phyloP scores from a whole-genome alignment of 1,140 invertebrate genomes.

The Mesaphorura yosii region DNA sequence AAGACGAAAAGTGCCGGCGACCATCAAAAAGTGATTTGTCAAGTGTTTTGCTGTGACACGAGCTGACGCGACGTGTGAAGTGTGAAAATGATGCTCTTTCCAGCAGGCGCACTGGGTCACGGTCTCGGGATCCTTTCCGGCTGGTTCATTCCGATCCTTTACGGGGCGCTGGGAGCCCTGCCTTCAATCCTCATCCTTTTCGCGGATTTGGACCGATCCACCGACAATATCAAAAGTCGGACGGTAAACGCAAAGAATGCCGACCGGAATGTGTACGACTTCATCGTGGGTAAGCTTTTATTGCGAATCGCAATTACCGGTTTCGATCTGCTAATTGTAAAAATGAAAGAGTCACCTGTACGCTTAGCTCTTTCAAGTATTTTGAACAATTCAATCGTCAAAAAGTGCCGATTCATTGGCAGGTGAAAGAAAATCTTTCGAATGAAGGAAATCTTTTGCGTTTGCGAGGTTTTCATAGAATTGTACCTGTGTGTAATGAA shows the following conservation, averaged over 20 bases:
- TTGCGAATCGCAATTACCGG: neutral
- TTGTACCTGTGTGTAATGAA: too few relatives aligned
- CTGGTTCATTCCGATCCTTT: constrained; percentile 29
- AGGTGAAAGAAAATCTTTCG: neutral
- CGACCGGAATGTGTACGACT: constrained; percentile 29
- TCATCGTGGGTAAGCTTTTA: constrained; percentile 29
- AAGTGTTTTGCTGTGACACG: neutral
- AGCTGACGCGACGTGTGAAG: neutral
- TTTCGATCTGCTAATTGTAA: neutral
- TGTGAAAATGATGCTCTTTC: neutral
- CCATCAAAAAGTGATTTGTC: neutral
- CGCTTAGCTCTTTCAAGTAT: too few relatives aligned
- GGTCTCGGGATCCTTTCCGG: constrained; percentile 1
- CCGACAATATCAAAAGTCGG: constrained; percentile 8
- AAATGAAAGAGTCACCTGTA: too few relatives aligned
- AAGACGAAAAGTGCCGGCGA: too few relatives aligned
- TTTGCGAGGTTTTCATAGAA: too few relatives aligned
- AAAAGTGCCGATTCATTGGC: neutral
- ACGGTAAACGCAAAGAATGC: neutral
- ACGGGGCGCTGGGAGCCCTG: constrained; percentile 27
- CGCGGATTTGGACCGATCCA: constrained; percentile 22
- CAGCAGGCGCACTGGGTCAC: neutral
- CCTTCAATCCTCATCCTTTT: constrained; percentile 25
- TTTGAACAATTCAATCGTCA: neutral
- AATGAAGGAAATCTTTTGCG: neutral